phyloP scores from a whole-genome alignment of 2,797 vertebrate species.

The Mastacembelus armatus region DNA sequence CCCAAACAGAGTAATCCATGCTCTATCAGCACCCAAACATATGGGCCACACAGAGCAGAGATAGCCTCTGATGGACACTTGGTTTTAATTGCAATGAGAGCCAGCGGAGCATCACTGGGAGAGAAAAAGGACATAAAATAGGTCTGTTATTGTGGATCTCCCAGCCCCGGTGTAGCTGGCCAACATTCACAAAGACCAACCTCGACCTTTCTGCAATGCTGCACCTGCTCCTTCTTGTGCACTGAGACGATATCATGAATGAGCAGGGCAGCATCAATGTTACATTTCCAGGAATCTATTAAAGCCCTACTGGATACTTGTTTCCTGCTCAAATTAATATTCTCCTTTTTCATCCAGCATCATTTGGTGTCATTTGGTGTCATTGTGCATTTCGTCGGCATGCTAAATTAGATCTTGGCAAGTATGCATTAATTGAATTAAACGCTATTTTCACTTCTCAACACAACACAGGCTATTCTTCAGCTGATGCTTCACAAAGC shows the following conservation, averaged over 20 bases:
- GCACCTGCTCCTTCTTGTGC: slow-evolving; percentile 71
- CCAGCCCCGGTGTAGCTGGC: slow-evolving; percentile 45
- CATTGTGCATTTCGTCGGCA: slow-evolving; percentile 63
- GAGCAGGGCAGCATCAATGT: slow-evolving; percentile 29
- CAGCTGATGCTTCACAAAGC: slow-evolving; percentile 49
- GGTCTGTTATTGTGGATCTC: slow-evolving; percentile 69
- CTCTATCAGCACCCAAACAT: slow-evolving; percentile 98
- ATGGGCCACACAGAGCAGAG: slow-evolving; percentile 95
- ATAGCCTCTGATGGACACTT: slow-evolving; percentile 95
- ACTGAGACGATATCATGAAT: slow-evolving; percentile 40
- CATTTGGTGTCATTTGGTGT: slow-evolving; percentile 61
- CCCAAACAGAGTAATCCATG: slow-evolving; percentile 96
- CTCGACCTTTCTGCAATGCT: slow-evolving; percentile 69
- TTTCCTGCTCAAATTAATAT: slow-evolving; percentile 62
- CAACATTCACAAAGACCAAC: slow-evolving; percentile 70
- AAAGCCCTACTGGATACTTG: slow-evolving; percentile 61
- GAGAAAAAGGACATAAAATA: slow-evolving; percentile 67
- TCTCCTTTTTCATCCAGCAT: slow-evolving; percentile 65
- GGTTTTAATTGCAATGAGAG: slow-evolving; percentile 92
- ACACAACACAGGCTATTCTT: slow-evolving; percentile 56
- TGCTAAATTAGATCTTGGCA: slow-evolving; percentile 73
- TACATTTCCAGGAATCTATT: slow-evolving; percentile 53
- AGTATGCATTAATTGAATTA: slow-evolving; percentile 71
- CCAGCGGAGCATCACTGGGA: slow-evolving; percentile 78
- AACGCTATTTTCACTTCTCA: slow-evolving; percentile 63